These are phyloP conservation scores for Babyrousa celebensis DNA, from an alignment of 2,797 vertebrate genomes.

Conservation along the genomic window DNA sequence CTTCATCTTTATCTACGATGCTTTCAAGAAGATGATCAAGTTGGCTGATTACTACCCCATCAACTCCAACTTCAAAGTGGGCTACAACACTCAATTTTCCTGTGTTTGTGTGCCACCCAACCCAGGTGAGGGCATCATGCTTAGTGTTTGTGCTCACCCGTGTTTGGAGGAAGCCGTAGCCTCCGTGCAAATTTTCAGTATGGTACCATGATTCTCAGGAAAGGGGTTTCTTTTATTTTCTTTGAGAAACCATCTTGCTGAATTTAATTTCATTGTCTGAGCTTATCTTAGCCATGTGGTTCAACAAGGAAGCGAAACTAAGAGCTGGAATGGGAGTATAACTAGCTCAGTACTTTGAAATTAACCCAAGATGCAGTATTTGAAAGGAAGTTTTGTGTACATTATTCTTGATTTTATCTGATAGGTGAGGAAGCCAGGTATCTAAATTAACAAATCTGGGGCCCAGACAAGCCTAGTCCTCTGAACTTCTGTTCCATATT, in stretches of 20 bases:
- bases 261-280: neutral
- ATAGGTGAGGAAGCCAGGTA: neutral
- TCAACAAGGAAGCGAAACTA: neutral
- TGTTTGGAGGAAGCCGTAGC: neutral
- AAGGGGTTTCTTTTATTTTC: neutral
- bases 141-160: neutral
- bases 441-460: neutral
- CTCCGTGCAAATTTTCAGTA: neutral
- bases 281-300: neutral
- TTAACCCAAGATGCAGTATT: neutral
- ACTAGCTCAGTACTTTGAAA: constrained; percentile 41
- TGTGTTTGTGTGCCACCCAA: constrained; percentile 95
- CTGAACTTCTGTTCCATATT: neutral
- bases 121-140: constrained; percentile 91
- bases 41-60: constrained; percentile 97
- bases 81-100: constrained; percentile 95
- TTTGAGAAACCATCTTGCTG: neutral
- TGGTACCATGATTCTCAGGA: neutral
- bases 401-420: constrained; percentile 17
- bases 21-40: constrained; percentile 99
- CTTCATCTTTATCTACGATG: constrained; percentile 99
- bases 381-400: neutral
- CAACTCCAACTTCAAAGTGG: constrained; percentile 94
- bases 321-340: neutral
- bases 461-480: neutral